Conservation (phyloP, 2,113 vertebrate genomes). For the Grallaria varia region DNA sequence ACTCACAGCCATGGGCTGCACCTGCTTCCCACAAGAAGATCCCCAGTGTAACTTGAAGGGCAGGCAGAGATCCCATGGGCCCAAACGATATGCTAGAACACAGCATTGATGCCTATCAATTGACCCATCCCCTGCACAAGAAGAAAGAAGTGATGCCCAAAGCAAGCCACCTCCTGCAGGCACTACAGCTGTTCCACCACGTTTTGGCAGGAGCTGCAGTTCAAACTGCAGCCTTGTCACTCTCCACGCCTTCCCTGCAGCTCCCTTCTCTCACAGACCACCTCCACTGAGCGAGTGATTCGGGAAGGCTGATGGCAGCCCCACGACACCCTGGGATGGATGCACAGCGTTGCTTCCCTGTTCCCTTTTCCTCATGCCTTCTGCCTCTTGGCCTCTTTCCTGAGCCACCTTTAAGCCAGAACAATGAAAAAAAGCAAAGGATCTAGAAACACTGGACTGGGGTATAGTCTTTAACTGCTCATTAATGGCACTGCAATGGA, state of each 20-base stretch:
- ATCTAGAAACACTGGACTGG: neutral
- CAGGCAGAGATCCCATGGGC: neutral
- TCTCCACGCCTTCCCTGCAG: neutral
- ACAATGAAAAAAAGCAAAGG: neutral
- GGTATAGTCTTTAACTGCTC: neutral
- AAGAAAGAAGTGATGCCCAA: neutral
- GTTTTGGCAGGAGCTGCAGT: neutral
- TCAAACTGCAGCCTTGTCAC: neutral
- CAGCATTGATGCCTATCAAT: fast-evolving
- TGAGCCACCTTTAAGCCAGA: neutral
- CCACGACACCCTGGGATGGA: neutral
- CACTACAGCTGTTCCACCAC: neutral
- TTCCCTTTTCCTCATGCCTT: neutral
- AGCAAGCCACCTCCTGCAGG: neutral
- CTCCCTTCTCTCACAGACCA: neutral
- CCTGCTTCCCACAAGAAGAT: neutral
- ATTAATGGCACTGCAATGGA: neutral
- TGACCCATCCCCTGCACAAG: neutral
- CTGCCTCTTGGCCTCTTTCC: neutral
- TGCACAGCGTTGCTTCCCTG: neutral
- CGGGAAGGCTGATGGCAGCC: neutral
- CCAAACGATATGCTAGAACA: neutral
- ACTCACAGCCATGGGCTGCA: neutral
- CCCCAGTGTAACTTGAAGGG: neutral
- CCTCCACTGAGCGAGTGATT: neutral